A percentile compares a stretch with the other conserved stretches of the same genome.
These are phyloP conservation scores for Drosophila baimaii DNA, from an alignment of 1,140 invertebrate species.

Conservation along the genomic window DNA sequence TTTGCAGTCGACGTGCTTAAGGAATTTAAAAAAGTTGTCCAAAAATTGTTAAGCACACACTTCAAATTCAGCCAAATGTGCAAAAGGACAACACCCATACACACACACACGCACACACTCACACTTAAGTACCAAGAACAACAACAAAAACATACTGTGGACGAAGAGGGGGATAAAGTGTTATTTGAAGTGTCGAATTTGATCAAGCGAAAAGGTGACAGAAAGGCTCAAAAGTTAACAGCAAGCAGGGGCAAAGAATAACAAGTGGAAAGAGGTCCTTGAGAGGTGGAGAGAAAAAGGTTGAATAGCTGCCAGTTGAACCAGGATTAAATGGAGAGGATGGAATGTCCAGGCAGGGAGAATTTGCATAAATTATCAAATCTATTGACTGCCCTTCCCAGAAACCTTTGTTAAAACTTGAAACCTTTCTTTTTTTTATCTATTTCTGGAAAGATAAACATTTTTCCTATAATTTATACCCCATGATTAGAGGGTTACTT, in stretches of 20 bases:
- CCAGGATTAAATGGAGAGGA: not conserved
- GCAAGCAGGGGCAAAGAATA: slow-evolving; percentile 30
- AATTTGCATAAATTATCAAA: slow-evolving; percentile 28
- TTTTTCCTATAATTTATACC: no score
- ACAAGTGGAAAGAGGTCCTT: slow-evolving; percentile 16
- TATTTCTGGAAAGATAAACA: no score
- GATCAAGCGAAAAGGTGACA: slow-evolving; percentile 69
- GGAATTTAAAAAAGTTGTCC: slow-evolving; percentile 77
- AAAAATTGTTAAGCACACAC: slow-evolving; percentile 76
- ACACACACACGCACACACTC: slow-evolving; percentile 20
- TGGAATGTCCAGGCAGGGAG: not conserved
- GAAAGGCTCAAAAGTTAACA: slow-evolving; percentile 62
- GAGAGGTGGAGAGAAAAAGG: not conserved
- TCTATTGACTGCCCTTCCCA: not conserved
- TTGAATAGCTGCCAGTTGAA: not conserved
- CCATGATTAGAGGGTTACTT: no score
- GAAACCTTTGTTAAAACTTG: not conserved
- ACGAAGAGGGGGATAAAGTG: slow-evolving; percentile 38
- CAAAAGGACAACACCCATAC: slow-evolving; percentile 49
- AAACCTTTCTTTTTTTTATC: not conserved
- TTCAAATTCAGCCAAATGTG: slow-evolving; percentile 69
- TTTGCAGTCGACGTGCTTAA: slow-evolving; percentile 62
- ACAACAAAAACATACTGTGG: slow-evolving; percentile 16
- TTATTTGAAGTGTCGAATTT: slow-evolving; percentile 72
- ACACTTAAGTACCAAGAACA: slow-evolving; percentile 35